phyloP scores from a whole-genome alignment of 2,113 vertebrate species.

The Malurus elegans region DNA sequence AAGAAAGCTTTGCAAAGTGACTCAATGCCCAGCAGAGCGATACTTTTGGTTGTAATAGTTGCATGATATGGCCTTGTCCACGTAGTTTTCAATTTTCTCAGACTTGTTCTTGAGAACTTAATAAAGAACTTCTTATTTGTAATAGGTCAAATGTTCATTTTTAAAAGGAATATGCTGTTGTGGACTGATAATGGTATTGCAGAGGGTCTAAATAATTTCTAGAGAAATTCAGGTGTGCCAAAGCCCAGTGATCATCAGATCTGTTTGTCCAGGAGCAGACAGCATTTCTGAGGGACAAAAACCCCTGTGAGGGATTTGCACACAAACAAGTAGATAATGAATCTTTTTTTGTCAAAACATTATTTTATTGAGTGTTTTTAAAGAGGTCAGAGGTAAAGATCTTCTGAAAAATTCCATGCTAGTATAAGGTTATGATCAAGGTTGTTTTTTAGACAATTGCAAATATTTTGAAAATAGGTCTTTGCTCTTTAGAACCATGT shows the following conservation, averaged over 20 bases:
- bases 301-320: accelerated
- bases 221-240: background rate
- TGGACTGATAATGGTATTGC: background rate
- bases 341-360: background rate
- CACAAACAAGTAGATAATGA: background rate
- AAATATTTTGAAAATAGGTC: background rate
- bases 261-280: background rate
- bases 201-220: background rate
- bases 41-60: background rate
- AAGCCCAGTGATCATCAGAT: background rate
- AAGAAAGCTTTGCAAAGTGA: background rate
- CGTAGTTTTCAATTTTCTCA: background rate
- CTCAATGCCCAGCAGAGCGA: background rate
- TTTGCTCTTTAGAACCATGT: background rate
- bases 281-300: background rate
- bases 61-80: background rate
- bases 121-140: background rate
- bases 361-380: background rate
- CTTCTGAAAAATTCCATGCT: background rate
- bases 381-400: background rate
- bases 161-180: background rate
- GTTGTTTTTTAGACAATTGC: background rate
- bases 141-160: background rate
- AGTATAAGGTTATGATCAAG: background rate
- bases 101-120: background rate